Percentiles rank a stretch among this genome's conserved stretches.
phyloP scores from a whole-genome alignment of 2,888 invertebrate species.

The Sarcophaga rosellei region DNA sequence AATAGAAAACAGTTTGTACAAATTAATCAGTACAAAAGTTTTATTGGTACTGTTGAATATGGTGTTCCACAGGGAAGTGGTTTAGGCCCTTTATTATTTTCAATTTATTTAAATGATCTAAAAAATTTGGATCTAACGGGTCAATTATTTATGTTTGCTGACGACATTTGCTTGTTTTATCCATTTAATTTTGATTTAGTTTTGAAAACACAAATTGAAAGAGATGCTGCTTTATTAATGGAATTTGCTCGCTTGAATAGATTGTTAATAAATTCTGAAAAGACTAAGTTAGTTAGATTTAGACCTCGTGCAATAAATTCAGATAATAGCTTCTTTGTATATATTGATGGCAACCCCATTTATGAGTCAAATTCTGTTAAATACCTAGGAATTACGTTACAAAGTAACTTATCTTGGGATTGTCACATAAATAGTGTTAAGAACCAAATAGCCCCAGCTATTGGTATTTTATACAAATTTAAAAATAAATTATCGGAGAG shows the following conservation, averaged over 20 bases:
- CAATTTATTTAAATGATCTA: too few relatives aligned
- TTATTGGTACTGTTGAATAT: neutral
- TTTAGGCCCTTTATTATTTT: too few relatives aligned
- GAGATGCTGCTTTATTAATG: constrained; percentile 2
- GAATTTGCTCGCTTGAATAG: constrained; percentile 16
- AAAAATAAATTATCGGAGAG: too few relatives aligned
- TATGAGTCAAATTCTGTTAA: neutral
- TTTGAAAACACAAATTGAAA: constrained; percentile 12
- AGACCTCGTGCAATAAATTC: too few relatives aligned
- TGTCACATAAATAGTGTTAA: too few relatives aligned
- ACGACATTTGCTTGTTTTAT: too few relatives aligned
- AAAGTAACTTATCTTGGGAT: neutral
- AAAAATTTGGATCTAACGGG: too few relatives aligned
- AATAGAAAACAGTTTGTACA: too few relatives aligned
- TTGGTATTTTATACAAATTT: too few relatives aligned
- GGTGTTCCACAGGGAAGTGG: neutral
- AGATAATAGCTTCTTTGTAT: neutral
- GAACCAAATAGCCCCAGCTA: too few relatives aligned
- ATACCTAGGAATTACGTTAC: neutral
- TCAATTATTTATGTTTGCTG: too few relatives aligned
- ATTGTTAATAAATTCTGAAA: constrained; percentile 5
- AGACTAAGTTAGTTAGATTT: neutral
- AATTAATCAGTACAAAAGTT: constrained; percentile 9
- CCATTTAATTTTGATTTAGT: neutral
- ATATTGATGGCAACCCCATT: constrained; percentile 5